Conservation (phyloP, 2,797 vertebrate genomes). For the Alca torda region DNA sequence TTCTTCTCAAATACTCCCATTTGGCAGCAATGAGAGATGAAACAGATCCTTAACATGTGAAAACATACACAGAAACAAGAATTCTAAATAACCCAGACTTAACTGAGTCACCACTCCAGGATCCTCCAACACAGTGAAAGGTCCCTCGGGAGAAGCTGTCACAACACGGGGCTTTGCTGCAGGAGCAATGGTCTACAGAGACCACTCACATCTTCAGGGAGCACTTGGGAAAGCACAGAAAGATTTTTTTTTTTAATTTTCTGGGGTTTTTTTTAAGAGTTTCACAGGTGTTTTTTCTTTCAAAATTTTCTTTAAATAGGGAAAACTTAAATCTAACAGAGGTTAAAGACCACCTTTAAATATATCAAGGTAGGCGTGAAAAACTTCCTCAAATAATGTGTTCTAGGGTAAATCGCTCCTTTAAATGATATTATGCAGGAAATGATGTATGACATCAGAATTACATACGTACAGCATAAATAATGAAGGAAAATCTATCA, state of each 20-base stretch:
- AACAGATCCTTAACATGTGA: neutral
- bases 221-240: neutral
- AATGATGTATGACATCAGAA: neutral
- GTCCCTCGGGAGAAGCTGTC: neutral
- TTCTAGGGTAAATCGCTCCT: neutral
- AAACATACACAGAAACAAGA: neutral
- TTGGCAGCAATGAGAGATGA: neutral
- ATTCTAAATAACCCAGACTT: neutral
- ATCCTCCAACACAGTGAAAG: neutral
- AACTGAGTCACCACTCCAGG: neutral
- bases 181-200: neutral
- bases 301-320: neutral
- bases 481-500: neutral
- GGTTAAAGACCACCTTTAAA: neutral
- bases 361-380: neutral
- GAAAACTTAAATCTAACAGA: neutral
- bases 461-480: too few relatives aligned
- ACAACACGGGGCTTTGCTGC: neutral
- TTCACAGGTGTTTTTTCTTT: neutral
- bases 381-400: neutral
- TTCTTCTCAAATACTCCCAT: neutral
- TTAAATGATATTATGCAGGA: neutral
- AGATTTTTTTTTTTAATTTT: too few relatives aligned
- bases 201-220: neutral
- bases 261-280: too few relatives aligned